Conservation (phyloP, 2,888 invertebrate species). For the Leptinotarsa rubiginosa region DNA sequence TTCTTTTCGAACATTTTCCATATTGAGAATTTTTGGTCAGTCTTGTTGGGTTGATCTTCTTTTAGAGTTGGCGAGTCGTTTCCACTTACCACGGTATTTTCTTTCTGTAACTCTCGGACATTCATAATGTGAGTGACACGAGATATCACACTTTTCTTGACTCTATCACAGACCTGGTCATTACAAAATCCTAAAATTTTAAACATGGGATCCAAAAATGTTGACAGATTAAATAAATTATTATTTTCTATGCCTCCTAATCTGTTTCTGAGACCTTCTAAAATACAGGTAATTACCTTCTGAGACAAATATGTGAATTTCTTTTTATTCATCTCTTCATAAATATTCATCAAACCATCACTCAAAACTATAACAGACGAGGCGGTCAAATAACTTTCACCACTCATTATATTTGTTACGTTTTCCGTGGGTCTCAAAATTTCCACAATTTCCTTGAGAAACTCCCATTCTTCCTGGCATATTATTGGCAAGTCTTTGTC, state of each 20-base stretch:
- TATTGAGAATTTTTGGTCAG: slow-evolving; percentile 17
- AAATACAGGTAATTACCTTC: slow-evolving; percentile 23
- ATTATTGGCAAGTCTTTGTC: too few species aligned
- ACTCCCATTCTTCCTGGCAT: too few species aligned
- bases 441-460: slow-evolving; percentile 23
- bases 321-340: slow-evolving; percentile 5
- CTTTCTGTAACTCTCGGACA: background rate
- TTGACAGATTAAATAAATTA: slow-evolving; percentile 38
- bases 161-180: slow-evolving; percentile 18
- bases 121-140: slow-evolving; percentile 12
- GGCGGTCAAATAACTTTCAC: slow-evolving; percentile 46
- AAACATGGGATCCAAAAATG: slow-evolving; percentile 47
- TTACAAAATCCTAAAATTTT: slow-evolving; percentile 45
- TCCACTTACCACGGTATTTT: too few species aligned
- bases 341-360: slow-evolving; percentile 32
- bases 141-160: slow-evolving; percentile 25
- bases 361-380: slow-evolving; percentile 37
- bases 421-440: too few species aligned
- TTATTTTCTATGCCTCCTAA: slow-evolving; percentile 43
- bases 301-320: background rate
- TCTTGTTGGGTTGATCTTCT: slow-evolving; percentile 1
- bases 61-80: background rate
- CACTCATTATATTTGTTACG: slow-evolving; percentile 37
- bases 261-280: slow-evolving; percentile 32
- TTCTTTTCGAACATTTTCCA: slow-evolving; percentile 29